phyloP scores from a whole-genome alignment of 2,888 invertebrate species.

The Cheilosia grossa region DNA sequence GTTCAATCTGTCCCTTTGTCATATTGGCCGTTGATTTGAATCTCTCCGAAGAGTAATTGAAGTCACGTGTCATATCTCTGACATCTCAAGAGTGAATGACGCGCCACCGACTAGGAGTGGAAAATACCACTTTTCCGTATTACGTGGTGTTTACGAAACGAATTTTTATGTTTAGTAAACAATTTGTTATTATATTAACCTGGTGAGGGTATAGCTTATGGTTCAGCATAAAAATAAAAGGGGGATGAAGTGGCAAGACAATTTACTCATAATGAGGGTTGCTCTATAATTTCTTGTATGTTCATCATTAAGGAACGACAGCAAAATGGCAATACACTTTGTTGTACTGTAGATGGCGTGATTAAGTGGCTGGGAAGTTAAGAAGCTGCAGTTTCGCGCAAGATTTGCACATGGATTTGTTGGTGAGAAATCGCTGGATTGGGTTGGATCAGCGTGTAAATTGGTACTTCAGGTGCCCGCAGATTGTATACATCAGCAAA shows the following conservation, averaged over 20 bases:
- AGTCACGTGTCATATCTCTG: conserved; percentile 73
- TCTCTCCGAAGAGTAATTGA: conserved; percentile 61
- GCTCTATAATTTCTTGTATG: conserved; percentile 7
- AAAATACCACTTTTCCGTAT: conserved; percentile 62
- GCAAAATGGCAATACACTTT: conserved; percentile 40
- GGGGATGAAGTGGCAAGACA: conserved; percentile 60
- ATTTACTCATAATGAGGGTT: conserved; percentile 64
- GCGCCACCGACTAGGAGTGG: conserved; percentile 13
- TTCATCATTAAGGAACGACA: conserved; percentile 41
- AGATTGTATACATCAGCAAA: conserved; percentile 3
- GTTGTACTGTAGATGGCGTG: conserved; percentile 44
- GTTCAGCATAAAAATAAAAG: not conserved
- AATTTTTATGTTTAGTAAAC: conserved; percentile 72
- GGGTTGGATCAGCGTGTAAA: not conserved
- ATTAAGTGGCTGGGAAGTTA: conserved; percentile 71
- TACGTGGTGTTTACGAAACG: conserved; percentile 64
- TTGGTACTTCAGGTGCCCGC: conserved; percentile 53
- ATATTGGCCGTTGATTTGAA: conserved; percentile 51
- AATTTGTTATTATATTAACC: conserved; percentile 68
- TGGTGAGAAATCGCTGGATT: conserved; percentile 17
- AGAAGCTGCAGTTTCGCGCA: conserved; percentile 46
- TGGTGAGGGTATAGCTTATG: conserved; percentile 15
- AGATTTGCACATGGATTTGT: conserved; percentile 10
- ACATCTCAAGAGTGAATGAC: conserved; percentile 48
- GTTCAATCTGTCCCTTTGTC: conserved; percentile 25